Evolutionary conservation across 2,888 invertebrate species (phyloP).

Genomic region (Callyntrura guangdongensis): DNA sequence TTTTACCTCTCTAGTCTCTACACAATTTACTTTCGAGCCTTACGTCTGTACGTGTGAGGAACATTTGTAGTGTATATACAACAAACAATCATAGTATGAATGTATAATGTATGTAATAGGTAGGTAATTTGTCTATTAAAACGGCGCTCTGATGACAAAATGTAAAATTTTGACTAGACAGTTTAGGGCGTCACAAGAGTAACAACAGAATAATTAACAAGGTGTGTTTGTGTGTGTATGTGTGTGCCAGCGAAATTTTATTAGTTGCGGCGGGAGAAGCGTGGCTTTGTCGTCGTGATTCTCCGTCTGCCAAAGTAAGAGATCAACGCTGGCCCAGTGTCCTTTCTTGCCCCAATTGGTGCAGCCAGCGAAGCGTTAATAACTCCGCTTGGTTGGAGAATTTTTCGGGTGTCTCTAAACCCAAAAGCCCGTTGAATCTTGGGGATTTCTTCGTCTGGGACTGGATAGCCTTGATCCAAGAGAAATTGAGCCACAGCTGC

Average conservation of each 20-base stretch:
- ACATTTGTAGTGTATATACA: neutral
- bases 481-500: constrained; percentile 80
- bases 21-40: neutral
- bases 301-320: constrained; percentile 61
- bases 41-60: neutral
- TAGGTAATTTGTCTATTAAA: neutral
- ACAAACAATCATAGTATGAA: too few relatives aligned
- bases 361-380: constrained; percentile 60
- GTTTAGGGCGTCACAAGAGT: constrained; percentile 2
- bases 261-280: too few relatives aligned
- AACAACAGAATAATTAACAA: neutral
- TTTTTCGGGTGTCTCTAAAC: constrained; percentile 72
- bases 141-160: neutral
- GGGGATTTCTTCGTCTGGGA: constrained; percentile 76
- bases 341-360: constrained; percentile 53
- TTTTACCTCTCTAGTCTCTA: too few relatives aligned
- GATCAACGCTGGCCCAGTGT: constrained; percentile 64
- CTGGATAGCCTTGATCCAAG: constrained; percentile 77
- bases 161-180: constrained; percentile 22
- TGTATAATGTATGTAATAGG: neutral
- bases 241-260: neutral
- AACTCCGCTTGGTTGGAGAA: constrained; percentile 60
- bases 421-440: constrained; percentile 76
- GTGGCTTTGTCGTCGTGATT: neutral
- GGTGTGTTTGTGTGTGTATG: neutral